phyloP scores from a whole-genome alignment of 2,797 vertebrate species.

The Trachurus trachurus region DNA sequence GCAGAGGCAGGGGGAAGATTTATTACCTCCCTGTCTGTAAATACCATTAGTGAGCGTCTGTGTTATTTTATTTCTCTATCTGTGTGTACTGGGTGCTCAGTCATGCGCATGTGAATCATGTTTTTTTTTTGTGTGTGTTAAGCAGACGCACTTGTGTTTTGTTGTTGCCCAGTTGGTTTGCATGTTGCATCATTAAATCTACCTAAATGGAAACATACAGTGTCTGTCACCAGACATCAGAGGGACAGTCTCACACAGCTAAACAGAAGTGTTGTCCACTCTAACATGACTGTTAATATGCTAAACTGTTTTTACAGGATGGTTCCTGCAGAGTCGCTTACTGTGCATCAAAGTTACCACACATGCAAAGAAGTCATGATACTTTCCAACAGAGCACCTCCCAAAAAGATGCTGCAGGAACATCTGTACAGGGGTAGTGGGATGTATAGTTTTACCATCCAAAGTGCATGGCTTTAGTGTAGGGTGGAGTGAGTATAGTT shows the following conservation, averaged over 20 bases:
- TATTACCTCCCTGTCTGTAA: slow-evolving; percentile 42
- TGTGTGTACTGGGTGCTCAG: background rate
- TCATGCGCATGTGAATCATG: background rate
- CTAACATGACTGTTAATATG: background rate
- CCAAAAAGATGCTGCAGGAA: background rate
- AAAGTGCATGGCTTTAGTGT: no score
- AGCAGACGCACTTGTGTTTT: background rate
- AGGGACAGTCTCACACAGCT: background rate
- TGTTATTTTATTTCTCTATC: slow-evolving; percentile 10
- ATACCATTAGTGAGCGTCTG: slow-evolving; percentile 30
- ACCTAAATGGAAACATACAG: slow-evolving; percentile 8
- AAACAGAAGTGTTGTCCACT: background rate
- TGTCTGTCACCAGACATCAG: background rate
- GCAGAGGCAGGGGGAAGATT: slow-evolving; percentile 34
- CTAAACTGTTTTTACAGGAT: background rate
- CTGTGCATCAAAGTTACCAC: background rate
- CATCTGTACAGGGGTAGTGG: background rate
- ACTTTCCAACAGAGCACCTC: background rate
- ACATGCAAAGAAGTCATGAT: background rate
- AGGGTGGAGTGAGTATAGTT: no score
- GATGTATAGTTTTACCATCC: no score
- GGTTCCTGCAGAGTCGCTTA: background rate
- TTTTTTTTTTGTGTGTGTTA: background rate
- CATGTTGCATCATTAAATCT: slow-evolving; percentile 29
- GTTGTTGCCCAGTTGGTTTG: slow-evolving; percentile 1